A percentile compares a stretch with the other conserved stretches of the same genome.
These are phyloP conservation scores for Nyctereutes procyonoides DNA, from an alignment of 2,113 vertebrate genomes.

Conservation along the genomic window DNA sequence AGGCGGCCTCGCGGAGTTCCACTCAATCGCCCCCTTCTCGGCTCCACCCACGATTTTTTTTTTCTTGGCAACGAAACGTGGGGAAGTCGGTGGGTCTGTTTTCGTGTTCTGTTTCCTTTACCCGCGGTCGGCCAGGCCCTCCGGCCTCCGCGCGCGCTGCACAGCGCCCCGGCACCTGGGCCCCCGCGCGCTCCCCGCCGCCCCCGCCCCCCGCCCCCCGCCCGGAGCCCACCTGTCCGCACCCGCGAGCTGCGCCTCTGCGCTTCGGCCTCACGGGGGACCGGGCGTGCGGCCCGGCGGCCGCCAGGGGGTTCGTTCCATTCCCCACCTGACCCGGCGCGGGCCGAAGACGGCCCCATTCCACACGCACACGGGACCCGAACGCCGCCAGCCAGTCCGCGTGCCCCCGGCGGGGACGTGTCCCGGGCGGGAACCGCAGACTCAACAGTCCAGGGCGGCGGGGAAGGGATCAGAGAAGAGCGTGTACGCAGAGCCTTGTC, in stretches of 20 bases:
- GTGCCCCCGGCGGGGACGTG: neutral
- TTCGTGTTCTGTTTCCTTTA: neutral
- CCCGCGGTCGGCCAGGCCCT: neutral
- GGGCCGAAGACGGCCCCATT: neutral
- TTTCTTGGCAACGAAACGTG: neutral
- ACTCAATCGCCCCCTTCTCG: neutral
- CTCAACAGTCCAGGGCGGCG: neutral
- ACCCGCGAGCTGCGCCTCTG: neutral
- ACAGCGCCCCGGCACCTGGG: neutral
- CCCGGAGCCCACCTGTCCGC: neutral
- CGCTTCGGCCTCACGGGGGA: no score
- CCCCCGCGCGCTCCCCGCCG: neutral
- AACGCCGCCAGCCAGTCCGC: neutral
- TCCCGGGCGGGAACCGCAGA: neutral
- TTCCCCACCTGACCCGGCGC: neutral
- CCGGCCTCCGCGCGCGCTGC: neutral
- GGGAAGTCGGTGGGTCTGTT: conserved; percentile 9
- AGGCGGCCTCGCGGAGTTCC: conserved; percentile 31
- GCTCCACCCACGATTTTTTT: conserved; percentile 37
- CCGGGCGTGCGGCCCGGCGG: neutral
- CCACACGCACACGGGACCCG: neutral
- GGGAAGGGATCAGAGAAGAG: neutral
- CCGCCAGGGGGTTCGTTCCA: neutral
- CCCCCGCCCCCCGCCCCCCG: neutral
- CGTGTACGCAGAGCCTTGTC: neutral